These are phyloP conservation scores for Pomacea canaliculata DNA, from an alignment of 2,888 invertebrate genomes.

Conservation along the genomic window DNA sequence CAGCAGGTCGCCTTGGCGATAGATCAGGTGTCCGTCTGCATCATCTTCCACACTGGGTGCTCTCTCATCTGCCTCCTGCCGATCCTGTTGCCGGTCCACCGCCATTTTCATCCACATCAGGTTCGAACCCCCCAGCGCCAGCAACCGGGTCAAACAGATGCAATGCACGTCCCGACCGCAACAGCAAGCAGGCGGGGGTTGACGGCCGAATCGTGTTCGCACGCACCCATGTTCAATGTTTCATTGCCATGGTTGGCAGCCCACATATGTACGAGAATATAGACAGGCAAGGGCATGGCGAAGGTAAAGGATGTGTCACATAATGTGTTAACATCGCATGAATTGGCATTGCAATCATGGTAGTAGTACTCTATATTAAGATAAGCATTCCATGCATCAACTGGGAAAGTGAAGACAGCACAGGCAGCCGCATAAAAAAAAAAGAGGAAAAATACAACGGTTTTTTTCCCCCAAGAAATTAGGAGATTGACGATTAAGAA, in stretches of 20 bases:
- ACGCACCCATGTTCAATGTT: slow-evolving; percentile 18
- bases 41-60: slow-evolving; percentile 95
- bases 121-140: slow-evolving; percentile 14
- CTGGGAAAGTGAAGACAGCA: not conserved
- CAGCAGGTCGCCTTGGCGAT: slow-evolving; percentile 98
- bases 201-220: slow-evolving; percentile 16
- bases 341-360: slow-evolving; percentile 4
- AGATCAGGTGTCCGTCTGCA: slow-evolving; percentile 99
- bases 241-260: slow-evolving; percentile 27
- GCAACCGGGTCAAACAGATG: not conserved
- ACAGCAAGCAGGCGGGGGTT: slow-evolving; percentile 8
- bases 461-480: too few species aligned
- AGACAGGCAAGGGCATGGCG: slow-evolving; percentile 30
- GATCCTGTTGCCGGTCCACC: slow-evolving; percentile 30
- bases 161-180: not conserved
- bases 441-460: too few species aligned
- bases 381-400: slow-evolving; percentile 1
- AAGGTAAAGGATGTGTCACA: slow-evolving; percentile 51
- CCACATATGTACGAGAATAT: slow-evolving; percentile 31
- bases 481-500: too few species aligned
- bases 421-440: too few species aligned
- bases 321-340: slow-evolving; percentile 8
- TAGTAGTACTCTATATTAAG: not conserved
- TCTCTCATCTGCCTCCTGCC: slow-evolving; percentile 40
- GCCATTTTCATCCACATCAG: slow-evolving; percentile 15